These are phyloP conservation scores for Karalla daura DNA, from an alignment of 2,797 vertebrate genomes.

Conservation along the genomic window DNA sequence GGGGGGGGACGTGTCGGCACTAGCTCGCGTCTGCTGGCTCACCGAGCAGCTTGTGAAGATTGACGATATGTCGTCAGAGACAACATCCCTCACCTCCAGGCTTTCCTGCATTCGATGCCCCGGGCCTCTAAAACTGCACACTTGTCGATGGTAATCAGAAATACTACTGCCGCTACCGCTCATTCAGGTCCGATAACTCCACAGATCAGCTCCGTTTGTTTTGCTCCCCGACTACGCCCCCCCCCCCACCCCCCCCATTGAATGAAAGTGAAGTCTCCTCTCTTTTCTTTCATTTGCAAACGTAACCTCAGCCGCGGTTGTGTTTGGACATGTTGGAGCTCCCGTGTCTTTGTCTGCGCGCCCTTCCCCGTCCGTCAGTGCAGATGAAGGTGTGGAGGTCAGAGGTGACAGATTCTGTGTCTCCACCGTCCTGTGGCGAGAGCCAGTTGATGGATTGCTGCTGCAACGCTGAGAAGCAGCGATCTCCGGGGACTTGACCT, in stretches of 20 bases:
- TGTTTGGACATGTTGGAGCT: conserved; percentile 60
- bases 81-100: conserved; percentile 20
- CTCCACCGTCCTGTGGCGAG: conserved; percentile 39
- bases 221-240: too few species aligned
- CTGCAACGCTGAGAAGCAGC: conserved; percentile 12
- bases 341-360: conserved; percentile 49
- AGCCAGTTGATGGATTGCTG: conserved; percentile 51
- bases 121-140: conserved; percentile 19
- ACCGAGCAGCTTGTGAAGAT: conserved; percentile 3
- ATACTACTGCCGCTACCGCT: too few species aligned
- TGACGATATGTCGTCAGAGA: conserved; percentile 25
- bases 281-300: conserved; percentile 9
- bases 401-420: conserved; percentile 57
- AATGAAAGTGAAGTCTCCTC: background rate
- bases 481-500: conserved; percentile 34
- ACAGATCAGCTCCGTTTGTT: too few species aligned
- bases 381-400: conserved; percentile 55
- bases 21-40: conserved; percentile 3
- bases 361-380: conserved; percentile 41
- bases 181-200: too few species aligned
- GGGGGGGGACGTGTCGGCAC: conserved; percentile 33
- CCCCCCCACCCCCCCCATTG: too few species aligned
- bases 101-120: conserved; percentile 24
- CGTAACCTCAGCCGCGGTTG: conserved; percentile 23
- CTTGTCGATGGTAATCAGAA: too few species aligned